A percentile compares a stretch with the other conserved stretches of the same genome.
These are phyloP conservation scores for Brachionus rotundiformis DNA, from an alignment of 1,140 invertebrate species.

Conservation along the genomic window DNA sequence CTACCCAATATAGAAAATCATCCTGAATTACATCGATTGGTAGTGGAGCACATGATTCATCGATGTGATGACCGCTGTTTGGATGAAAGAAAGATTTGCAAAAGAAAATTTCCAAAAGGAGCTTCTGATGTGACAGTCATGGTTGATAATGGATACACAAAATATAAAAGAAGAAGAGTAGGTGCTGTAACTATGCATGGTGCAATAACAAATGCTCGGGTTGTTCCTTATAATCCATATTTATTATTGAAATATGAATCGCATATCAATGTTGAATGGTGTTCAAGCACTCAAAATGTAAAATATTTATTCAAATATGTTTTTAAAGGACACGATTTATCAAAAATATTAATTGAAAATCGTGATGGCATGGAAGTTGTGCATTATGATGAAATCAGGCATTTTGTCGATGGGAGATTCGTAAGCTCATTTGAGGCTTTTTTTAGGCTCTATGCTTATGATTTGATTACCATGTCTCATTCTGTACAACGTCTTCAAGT, in stretches of 20 bases:
- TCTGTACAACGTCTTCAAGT: not conserved
- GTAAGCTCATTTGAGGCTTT: too few relatives aligned
- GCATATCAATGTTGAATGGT: conserved; percentile 55
- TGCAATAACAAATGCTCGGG: not conserved
- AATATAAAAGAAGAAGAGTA: conserved; percentile 51
- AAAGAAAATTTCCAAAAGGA: too few relatives aligned
- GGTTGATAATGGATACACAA: conserved; percentile 53
- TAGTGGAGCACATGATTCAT: conserved; percentile 55
- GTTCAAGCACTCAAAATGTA: conserved; percentile 51
- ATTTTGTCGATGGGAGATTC: too few relatives aligned
- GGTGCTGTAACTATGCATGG: conserved; percentile 9
- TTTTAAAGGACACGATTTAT: conserved; percentile 57
- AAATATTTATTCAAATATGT: conserved; percentile 61
- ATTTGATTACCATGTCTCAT: not conserved
- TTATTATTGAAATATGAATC: conserved; percentile 50
- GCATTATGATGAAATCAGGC: not conserved
- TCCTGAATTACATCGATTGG: conserved; percentile 52
- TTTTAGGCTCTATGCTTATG: too few relatives aligned
- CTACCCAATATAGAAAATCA: conserved; percentile 49
- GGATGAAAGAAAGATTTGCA: too few relatives aligned
- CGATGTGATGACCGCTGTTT: conserved; percentile 54
- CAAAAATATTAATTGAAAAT: not conserved
- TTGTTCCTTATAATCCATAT: conserved; percentile 53
- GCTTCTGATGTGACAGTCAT: conserved; percentile 14
- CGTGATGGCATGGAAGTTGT: not conserved